phyloP scores from a whole-genome alignment of 2,888 invertebrate species.

The Suillia variegata region DNA sequence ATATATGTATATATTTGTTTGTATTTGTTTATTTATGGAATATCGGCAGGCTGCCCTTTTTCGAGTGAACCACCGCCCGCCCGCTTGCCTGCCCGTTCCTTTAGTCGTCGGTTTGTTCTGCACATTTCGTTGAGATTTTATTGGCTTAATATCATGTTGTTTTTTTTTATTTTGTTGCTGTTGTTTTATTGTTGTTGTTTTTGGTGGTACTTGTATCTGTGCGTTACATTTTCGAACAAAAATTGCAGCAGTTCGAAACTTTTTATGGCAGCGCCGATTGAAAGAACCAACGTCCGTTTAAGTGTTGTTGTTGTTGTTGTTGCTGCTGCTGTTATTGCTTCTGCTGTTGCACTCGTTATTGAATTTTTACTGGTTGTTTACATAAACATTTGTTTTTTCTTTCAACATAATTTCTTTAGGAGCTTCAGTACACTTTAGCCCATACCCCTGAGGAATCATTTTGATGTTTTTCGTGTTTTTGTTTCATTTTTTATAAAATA shows the following conservation, averaged over 20 bases:
- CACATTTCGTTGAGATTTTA: conserved; percentile 1
- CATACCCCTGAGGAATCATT: background rate
- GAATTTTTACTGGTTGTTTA: conserved; percentile 5
- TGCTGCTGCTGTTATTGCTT: conserved; percentile 11
- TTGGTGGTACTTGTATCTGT: too few species aligned
- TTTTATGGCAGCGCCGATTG: conserved; percentile 9
- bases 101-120: too few species aligned
- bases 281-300: conserved; percentile 6
- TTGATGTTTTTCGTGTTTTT: too few species aligned
- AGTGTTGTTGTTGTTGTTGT: conserved; percentile 13
- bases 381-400: background rate
- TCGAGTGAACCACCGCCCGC: too few species aligned
- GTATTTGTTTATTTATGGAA: background rate
- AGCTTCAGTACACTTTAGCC: background rate
- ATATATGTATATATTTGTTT: background rate
- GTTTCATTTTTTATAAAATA: too few species aligned
- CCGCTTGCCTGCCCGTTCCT: too few species aligned
- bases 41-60: background rate
- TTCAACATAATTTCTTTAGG: background rate
- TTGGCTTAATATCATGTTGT: too few species aligned
- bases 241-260: background rate
- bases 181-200: too few species aligned
- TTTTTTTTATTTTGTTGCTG: background rate
- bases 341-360: conserved; percentile 5
- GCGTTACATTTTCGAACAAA: background rate